Conservation (phyloP, 2,797 vertebrate species). For the Phataginus tricuspis region DNA sequence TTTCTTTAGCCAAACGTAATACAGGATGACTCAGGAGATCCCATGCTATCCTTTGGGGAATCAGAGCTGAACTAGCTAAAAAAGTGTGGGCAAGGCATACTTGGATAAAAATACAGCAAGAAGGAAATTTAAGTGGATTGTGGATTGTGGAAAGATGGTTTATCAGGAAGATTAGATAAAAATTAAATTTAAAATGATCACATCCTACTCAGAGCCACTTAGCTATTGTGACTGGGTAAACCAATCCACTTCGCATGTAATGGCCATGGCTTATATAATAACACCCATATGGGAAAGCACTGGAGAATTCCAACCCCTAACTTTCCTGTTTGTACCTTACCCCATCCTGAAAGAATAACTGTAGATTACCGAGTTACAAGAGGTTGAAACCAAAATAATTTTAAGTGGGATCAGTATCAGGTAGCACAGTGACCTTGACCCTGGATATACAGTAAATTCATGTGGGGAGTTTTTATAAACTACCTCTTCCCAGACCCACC, state of each 20-base stretch:
- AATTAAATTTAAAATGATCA: neutral
- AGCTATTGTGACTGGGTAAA: neutral
- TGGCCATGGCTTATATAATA: neutral
- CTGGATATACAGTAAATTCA: neutral
- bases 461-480: neutral
- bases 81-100: neutral
- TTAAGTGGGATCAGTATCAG: neutral
- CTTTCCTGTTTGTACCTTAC: neutral
- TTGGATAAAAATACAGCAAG: neutral
- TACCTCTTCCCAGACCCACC: neutral
- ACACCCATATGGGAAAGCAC: neutral
- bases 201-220: neutral
- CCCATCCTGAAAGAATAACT: neutral
- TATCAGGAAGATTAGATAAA: neutral
- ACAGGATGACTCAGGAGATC: neutral
- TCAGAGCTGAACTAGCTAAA: neutral
- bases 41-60: neutral
- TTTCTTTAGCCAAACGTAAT: neutral
- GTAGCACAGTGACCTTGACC: neutral
- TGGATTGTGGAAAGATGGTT: neutral
- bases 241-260: neutral
- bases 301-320: neutral
- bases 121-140: neutral
- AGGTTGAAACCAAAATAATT: neutral
- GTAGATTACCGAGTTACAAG: neutral